phyloP scores from a whole-genome alignment of 1,140 invertebrate genomes.

The Pseudomyrmex gracilis region DNA sequence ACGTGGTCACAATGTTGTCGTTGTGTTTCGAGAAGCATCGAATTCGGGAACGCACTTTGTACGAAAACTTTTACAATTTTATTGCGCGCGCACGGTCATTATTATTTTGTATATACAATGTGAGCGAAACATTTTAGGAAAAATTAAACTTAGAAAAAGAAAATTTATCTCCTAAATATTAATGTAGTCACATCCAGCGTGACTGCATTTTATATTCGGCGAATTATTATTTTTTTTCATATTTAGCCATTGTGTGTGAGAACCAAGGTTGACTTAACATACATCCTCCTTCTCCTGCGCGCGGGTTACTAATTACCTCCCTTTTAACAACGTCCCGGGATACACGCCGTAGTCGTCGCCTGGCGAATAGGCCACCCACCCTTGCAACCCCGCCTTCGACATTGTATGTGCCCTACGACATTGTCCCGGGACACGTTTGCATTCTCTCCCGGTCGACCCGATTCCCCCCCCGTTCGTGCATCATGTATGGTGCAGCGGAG shows the following conservation, averaged over 20 bases:
- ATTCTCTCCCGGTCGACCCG: slow-evolving; percentile 14
- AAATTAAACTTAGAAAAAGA: too few species aligned
- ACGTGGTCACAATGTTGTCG: not conserved
- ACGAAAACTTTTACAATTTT: too few species aligned
- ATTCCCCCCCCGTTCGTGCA: not conserved
- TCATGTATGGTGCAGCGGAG: slow-evolving; percentile 24
- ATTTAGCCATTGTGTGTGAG: not conserved
- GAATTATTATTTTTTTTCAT: too few species aligned
- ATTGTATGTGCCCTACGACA: slow-evolving; percentile 64
- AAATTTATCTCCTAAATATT: too few species aligned
- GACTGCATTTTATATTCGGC: not conserved
- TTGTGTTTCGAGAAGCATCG: not conserved
- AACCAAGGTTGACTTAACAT: not conserved
- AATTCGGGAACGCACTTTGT: not conserved
- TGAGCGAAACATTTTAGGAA: too few species aligned
- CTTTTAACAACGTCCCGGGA: slow-evolving; percentile 20
- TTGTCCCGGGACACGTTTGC: slow-evolving; percentile 63
- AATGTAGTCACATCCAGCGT: too few species aligned
- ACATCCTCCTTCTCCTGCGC: not conserved
- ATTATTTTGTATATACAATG: too few species aligned
- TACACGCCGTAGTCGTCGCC: slow-evolving; percentile 25
- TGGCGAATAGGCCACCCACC: slow-evolving; percentile 63
- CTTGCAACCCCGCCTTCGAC: slow-evolving; percentile 55
- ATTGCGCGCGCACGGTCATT: too few species aligned
- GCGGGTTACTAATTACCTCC: slow-evolving; percentile 46